Evolutionary conservation across 2,888 invertebrate species (phyloP).

Genomic region (Tipula lateralis): DNA sequence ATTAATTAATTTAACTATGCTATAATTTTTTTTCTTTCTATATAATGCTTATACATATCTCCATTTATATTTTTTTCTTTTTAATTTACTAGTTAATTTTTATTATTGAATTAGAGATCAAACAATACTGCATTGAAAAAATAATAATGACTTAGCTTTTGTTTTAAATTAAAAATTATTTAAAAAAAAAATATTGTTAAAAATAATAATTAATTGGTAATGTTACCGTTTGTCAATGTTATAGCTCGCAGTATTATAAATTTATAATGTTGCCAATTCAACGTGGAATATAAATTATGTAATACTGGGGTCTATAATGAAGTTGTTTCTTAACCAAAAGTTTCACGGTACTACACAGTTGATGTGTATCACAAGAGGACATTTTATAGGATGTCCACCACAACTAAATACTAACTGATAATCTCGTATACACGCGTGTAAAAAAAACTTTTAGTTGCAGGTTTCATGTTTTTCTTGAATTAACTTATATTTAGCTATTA

Average conservation of each 20-base stretch:
- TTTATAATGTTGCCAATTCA: background rate
- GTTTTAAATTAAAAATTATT: background rate
- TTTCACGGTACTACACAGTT: too few species aligned
- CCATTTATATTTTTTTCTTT: background rate
- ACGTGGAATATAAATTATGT: background rate
- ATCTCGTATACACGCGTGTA: too few species aligned
- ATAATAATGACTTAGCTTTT: background rate
- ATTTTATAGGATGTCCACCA: too few species aligned
- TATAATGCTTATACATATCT: background rate
- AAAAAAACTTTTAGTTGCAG: too few species aligned
- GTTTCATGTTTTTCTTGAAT: too few species aligned
- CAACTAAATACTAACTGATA: too few species aligned
- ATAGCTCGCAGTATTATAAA: background rate
- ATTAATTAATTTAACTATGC: background rate
- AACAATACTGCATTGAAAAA: conserved; percentile 2
- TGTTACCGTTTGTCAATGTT: background rate
- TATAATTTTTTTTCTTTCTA: background rate
- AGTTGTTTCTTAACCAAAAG: background rate
- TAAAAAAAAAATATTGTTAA: background rate
- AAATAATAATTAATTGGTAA: background rate
- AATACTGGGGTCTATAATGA: background rate
- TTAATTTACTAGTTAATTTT: background rate
- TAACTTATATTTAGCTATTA: too few species aligned
- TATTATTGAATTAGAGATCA: background rate
- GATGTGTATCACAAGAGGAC: too few species aligned